Percentiles rank a stretch among this genome's conserved stretches.
phyloP scores from a whole-genome alignment of 1,140 invertebrate species.

The Aradophagus sp. region DNA sequence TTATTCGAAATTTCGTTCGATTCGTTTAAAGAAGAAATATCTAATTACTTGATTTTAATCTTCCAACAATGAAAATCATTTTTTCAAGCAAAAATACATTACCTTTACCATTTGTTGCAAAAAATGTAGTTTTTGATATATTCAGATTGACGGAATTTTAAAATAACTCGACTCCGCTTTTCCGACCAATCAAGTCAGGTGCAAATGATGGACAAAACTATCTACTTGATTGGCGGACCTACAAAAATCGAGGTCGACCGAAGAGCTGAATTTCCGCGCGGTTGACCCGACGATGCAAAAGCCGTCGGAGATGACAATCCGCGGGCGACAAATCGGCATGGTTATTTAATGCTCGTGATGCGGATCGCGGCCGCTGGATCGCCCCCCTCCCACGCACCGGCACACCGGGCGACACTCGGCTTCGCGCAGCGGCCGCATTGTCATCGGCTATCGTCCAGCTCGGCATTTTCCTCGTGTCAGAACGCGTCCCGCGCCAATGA shows the following conservation, averaged over 20 bases:
- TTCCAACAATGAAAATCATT: no score
- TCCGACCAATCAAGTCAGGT: no score
- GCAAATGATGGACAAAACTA: no score
- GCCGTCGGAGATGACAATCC: slow-evolving; percentile 70
- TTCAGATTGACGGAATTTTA: no score
- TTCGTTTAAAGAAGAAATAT: no score
- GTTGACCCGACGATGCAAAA: slow-evolving; percentile 63
- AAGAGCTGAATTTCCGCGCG: slow-evolving; percentile 32
- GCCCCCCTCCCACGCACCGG: slow-evolving; percentile 2
- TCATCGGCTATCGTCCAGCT: slow-evolving; percentile 47
- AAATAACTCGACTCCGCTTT: no score
- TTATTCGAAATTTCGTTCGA: no score
- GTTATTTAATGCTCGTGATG: slow-evolving; percentile 69
- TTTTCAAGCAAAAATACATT: no score
- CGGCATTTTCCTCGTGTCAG: slow-evolving; percentile 48
- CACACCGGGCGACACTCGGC: slow-evolving; percentile 9
- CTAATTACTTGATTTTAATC: no score
- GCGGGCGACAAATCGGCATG: slow-evolving; percentile 71
- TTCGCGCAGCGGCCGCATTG: slow-evolving; percentile 27
- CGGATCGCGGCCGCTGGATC: slow-evolving; percentile 16
- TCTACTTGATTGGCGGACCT: no score
- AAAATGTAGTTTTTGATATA: no score
- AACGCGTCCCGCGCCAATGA: slow-evolving; percentile 44
- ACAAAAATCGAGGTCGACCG: slow-evolving; percentile 49
- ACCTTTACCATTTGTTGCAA: no score